These are phyloP conservation scores for Gari tellinella DNA, from an alignment of 2,888 invertebrate genomes.

Conservation along the genomic window DNA sequence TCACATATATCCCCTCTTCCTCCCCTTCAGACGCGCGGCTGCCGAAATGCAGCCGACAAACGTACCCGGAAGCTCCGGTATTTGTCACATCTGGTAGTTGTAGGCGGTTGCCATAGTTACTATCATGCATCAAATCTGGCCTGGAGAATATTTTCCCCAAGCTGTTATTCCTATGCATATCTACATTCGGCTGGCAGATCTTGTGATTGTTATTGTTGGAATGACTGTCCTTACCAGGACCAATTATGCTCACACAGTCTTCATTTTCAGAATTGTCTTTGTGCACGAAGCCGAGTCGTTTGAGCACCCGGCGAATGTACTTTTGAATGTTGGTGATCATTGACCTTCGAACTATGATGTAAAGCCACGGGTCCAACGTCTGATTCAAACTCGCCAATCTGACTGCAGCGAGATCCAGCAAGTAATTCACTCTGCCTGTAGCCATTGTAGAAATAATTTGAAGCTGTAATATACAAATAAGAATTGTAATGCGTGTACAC, in stretches of 20 bases:
- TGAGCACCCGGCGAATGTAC: background rate
- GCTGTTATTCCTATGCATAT: background rate
- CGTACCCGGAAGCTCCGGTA: background rate
- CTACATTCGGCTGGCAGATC: background rate
- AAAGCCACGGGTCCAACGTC: constrained; percentile 83
- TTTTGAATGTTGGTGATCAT: constrained; percentile 48
- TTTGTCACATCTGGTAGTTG: constrained; percentile 30
- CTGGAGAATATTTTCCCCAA: background rate
- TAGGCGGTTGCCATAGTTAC: background rate
- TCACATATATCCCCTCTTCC: too few species aligned
- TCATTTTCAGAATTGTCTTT: background rate
- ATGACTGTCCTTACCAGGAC: background rate
- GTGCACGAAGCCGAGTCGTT: background rate
- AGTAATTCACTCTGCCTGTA: constrained; percentile 62
- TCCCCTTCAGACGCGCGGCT: too few species aligned
- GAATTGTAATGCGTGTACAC: too few species aligned
- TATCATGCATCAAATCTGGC: constrained; percentile 3
- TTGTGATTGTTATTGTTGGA: background rate
- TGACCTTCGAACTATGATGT: constrained; percentile 80
- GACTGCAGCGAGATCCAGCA: constrained; percentile 77
- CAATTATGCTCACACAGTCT: constrained; percentile 5
- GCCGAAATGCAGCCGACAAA: too few species aligned
- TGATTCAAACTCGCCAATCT: constrained; percentile 83
- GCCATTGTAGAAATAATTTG: constrained; percentile 75
- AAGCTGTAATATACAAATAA: constrained; percentile 67